phyloP scores from a whole-genome alignment of 2,797 vertebrate genomes.

The Atherinosoma microstoma region DNA sequence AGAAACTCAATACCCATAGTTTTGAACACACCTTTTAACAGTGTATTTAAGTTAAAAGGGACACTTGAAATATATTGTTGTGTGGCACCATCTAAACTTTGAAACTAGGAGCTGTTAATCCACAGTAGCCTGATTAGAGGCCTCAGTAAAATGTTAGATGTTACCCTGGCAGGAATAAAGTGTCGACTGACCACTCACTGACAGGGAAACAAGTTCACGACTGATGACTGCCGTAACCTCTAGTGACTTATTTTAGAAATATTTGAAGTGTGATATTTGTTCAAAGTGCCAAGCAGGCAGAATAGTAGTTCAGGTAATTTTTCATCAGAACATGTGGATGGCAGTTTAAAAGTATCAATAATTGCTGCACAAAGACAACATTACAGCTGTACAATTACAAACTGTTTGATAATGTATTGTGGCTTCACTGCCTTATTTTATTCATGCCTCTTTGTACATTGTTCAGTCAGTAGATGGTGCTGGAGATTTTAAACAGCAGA shows the following conservation, averaged over 20 bases:
- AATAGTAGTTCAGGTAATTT: neutral
- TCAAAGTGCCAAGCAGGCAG: neutral
- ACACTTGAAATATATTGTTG: neutral
- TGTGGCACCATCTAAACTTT: conserved; percentile 19
- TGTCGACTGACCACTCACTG: conserved; percentile 16
- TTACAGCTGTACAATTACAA: neutral
- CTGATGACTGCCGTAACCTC: conserved; percentile 48
- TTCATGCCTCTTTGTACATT: conserved; percentile 5
- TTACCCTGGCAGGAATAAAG: conserved; percentile 27
- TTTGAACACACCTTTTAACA: neutral
- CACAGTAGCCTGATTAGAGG: conserved; percentile 10
- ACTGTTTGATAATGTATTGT: neutral
- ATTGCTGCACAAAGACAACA: neutral
- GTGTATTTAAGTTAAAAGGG: neutral
- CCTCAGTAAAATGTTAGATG: conserved; percentile 32
- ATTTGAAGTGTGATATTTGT: neutral
- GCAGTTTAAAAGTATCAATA: neutral
- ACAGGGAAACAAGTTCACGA: conserved; percentile 5
- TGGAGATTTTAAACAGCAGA: conserved; percentile 34
- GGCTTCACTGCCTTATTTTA: neutral
- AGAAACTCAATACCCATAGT: conserved; percentile 1
- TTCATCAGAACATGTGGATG: conserved; percentile 3
- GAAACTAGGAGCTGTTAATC: conserved; percentile 5
- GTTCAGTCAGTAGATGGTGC: conserved; percentile 63
- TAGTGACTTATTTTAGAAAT: conserved; percentile 29